Evolutionary conservation across 1,140 invertebrate species (phyloP), one percentile per base, ranked within the genome.

Genomic region (Brachionus plicatilis): DNA sequence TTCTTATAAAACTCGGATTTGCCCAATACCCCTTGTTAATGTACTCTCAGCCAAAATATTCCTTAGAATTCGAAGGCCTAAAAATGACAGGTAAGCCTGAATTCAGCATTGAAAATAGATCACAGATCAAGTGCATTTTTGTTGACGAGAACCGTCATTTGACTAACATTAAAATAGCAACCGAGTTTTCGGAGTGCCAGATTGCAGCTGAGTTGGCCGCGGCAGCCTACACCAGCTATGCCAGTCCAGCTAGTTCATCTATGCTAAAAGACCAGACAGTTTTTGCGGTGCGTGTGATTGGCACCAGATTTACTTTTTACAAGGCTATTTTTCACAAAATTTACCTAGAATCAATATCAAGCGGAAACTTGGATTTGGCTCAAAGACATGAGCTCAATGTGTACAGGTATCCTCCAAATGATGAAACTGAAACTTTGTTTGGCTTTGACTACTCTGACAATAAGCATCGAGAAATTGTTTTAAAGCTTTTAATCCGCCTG

Each of bases 221-320:
- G 2, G 41, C 72, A 12, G 72, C 72, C 3, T 76, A 11, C 47
- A 76, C 72, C 2, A 76, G 27, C 14, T 76, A 53, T 12, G 43
- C 72, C 3, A 27, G 27, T 76, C 72, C 72, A 27, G 9, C 27
- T 11, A 76, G 72, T 50, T 27, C 45, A 8, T 47, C 72, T 47
- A 50, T 76, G 45, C 27, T 76, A n/a, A 24, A 76, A 47, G 72
- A 76, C 33, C 72, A 76, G 27, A 27, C n/a, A 37, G 53, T 76
- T 3, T 76, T 47, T 76, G 72, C 45, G 9, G 72, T 76, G 8
- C n/a, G 72, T 12, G 45, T 76, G 3, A 76, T 76, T 76, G 72
- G 72, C 8, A 47, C 72, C 1, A 76, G 45, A 20, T 76, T 76
- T 76, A 76, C 72, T 9, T 76, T 76, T 76, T 76, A 76, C 47